Base-by-base conservation (phyloP, 2,888 invertebrate species). In the Phortica magna region DNA sequence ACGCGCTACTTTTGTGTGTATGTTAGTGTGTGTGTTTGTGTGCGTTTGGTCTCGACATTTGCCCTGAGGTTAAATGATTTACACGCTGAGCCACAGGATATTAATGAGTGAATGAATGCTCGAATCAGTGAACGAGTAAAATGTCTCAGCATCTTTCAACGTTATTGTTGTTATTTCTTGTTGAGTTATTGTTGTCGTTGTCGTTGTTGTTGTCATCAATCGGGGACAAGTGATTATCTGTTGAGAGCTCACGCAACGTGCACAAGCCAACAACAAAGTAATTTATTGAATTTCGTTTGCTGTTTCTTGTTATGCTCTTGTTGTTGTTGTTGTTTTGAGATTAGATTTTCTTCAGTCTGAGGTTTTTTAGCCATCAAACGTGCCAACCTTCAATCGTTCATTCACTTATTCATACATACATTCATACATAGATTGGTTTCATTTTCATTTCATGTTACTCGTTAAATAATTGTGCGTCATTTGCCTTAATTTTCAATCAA, bases 151-250 rank as follows among this genome's bases (percentile, higher is more conserved):
- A n/a, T n/a, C n/a, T n/a, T n/a, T n/a, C n/a, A n/a, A n/a, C n/a
- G n/a, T 5, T 31, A 31, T 31, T 31, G 31, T 31, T 31, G 31
- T 31, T 31, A 31, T 31, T 31, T 31, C 31, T 31, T 31, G 31
- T 31, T 31, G 31, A 31, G 48, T 61, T 19, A 61, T 61, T 9
- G 17, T 61, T 19, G 19, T 4, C 19, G 7, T 14, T 48, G 9
- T 48, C 7, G 48, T 48, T 48, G 48, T 48, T 48, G 48, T 48
- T 67, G 67, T 55, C 53, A 53, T 71, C 70, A 71, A 71, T 71
- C 39, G 70, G n/a, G n/a, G 53, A 22, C 70, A 55, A 71, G 70
- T 71, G 70, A 71, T 71, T 71, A 71, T 71, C 42, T 71, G 70
- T 55, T 71, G 70, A 71, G 42, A 42, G 53, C 31, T 70, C 10